A percentile compares a stretch with the other conserved stretches of the same genome.
phyloP scores from a whole-genome alignment of 1,140 invertebrate species.

The Rhizoglyphus robini region DNA sequence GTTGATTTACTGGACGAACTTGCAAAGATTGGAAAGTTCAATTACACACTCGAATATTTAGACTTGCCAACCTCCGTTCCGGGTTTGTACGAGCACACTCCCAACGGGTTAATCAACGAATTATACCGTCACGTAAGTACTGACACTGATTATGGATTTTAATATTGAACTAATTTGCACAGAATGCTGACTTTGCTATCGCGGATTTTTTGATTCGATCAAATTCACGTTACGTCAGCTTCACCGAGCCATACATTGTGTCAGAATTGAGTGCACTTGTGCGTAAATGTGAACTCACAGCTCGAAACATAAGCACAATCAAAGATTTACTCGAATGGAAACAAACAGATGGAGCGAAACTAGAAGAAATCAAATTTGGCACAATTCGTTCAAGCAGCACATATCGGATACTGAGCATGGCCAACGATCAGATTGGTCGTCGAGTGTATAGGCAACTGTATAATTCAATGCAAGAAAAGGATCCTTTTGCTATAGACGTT shows the following conservation, averaged over 20 bases:
- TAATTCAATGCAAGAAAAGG: neutral
- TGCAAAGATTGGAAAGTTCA: neutral
- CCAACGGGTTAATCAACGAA: neutral
- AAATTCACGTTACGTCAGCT: neutral
- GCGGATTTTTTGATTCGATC: neutral
- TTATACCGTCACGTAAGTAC: neutral
- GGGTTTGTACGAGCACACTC: neutral
- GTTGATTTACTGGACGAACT: slow-evolving; percentile 10
- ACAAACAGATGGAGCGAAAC: neutral
- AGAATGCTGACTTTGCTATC: slow-evolving; percentile 6
- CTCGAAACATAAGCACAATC: neutral
- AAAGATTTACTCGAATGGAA: slow-evolving; percentile 1
- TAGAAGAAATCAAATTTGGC: neutral
- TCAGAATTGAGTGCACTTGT: slow-evolving; percentile 10
- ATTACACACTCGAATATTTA: neutral
- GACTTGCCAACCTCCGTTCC: neutral
- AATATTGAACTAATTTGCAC: neutral
- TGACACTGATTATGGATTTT: neutral
- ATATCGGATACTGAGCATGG: neutral
- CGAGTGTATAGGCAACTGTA: neutral
- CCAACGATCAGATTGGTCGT: neutral
- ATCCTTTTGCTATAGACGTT: neutral
- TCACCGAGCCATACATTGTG: neutral
- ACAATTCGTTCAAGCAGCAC: neutral
- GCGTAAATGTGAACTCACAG: neutral